Percentiles rank a stretch among this genome's conserved stretches.
These are phyloP conservation scores for Syritta pipiens DNA, from an alignment of 2,888 invertebrate genomes.

Conservation along the genomic window DNA sequence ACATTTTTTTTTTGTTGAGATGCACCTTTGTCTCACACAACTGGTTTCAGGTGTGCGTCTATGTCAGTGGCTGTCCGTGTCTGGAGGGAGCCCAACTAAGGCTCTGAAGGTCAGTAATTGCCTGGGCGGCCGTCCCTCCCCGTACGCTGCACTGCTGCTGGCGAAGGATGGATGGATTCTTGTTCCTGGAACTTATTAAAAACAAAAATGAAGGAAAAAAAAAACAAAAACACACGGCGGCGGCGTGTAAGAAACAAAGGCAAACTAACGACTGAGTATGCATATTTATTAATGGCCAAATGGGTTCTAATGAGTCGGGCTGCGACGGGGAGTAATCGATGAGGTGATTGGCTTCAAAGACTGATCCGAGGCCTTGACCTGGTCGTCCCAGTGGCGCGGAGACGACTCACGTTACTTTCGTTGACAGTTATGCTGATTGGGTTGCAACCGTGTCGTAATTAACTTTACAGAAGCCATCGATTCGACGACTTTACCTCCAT, in stretches of 20 bases:
- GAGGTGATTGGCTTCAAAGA: too few relatives aligned
- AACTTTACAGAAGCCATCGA: too few relatives aligned
- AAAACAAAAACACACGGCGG: too few relatives aligned
- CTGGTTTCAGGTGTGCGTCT: slow-evolving; percentile 41
- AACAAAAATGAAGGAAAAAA: slow-evolving; percentile 62
- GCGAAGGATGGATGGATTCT: slow-evolving; percentile 3
- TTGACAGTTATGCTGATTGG: too few relatives aligned
- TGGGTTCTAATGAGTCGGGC: slow-evolving; percentile 43
- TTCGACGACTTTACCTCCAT: too few relatives aligned
- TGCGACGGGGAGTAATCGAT: too few relatives aligned
- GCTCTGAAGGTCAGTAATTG: slow-evolving; percentile 63
- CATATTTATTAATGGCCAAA: slow-evolving; percentile 27
- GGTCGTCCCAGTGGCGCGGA: too few relatives aligned
- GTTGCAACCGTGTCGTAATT: too few relatives aligned
- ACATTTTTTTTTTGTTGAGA: slow-evolving; percentile 14
- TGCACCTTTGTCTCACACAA: slow-evolving; percentile 38
- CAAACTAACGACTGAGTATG: slow-evolving; percentile 32
- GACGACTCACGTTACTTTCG: too few relatives aligned
- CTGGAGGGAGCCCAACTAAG: slow-evolving; percentile 7
- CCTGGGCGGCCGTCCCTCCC: slow-evolving; percentile 19
- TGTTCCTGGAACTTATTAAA: slow-evolving; percentile 64
- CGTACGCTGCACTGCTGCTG: background rate
- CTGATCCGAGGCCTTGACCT: too few relatives aligned
- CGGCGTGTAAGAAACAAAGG: slow-evolving; percentile 8
- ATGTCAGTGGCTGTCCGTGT: background rate